These are phyloP conservation scores for Calliopsis andreniformis DNA, from an alignment of 1,140 invertebrate genomes.

Conservation along the genomic window DNA sequence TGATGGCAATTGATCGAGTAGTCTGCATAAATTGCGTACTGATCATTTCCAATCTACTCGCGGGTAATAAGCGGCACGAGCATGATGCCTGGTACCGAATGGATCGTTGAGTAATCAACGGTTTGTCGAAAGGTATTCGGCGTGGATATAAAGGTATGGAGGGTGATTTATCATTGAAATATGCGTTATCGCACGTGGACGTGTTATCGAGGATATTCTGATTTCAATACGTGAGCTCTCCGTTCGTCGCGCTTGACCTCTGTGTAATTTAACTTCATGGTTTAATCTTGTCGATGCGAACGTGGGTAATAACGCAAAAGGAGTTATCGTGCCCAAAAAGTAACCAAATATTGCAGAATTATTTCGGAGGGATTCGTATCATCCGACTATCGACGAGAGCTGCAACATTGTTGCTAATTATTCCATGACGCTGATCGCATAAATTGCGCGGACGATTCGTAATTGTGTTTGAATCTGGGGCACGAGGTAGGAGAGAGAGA, in stretches of 20 bases:
- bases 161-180: constrained; percentile 37
- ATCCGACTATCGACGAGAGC: too few relatives aligned
- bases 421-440: too few relatives aligned
- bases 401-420: too few relatives aligned
- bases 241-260: too few relatives aligned
- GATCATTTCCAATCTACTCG: constrained; percentile 23
- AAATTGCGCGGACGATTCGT: too few relatives aligned
- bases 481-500: too few relatives aligned
- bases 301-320: constrained; percentile 10
- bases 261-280: constrained; percentile 35
- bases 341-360: constrained; percentile 3
- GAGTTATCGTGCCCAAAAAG: not conserved
- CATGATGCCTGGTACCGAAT: not conserved
- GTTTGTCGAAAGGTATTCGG: constrained; percentile 33
- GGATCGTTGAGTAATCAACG: constrained; percentile 44
- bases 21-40: constrained; percentile 13
- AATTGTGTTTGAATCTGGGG: too few relatives aligned
- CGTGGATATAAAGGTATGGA: constrained; percentile 9
- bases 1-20: not conserved
- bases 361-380: constrained; percentile 10
- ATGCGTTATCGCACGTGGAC: constrained; percentile 32
- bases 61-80: constrained; percentile 16
- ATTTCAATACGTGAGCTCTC: constrained; percentile 3
- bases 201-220: constrained; percentile 33
- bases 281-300: constrained; percentile 28